Percentiles rank a stretch among this genome's conserved stretches.
Conservation (phyloP, 2,113 vertebrate genomes). For the Odontesthes bonariensis region DNA sequence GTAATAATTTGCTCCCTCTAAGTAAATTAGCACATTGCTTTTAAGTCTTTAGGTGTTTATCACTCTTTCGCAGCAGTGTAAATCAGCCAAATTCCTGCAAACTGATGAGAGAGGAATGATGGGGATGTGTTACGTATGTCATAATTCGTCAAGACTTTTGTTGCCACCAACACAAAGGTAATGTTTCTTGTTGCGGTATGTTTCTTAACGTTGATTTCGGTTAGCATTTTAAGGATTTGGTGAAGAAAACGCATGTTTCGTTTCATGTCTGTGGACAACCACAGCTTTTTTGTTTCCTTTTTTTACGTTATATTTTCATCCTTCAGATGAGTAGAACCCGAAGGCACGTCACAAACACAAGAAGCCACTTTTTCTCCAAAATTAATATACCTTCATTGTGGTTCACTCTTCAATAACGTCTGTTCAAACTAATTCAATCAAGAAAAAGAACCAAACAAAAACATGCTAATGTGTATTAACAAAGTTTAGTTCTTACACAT, state of each 20-base stretch:
- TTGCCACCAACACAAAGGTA: neutral
- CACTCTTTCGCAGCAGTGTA: conserved; percentile 30
- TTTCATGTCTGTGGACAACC: conserved; percentile 5
- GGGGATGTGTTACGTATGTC: conserved; percentile 5
- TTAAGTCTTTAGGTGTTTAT: conserved; percentile 61
- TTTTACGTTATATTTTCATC: conserved; percentile 6
- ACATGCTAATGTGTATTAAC: conserved; percentile 74
- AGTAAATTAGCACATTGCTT: conserved; percentile 54
- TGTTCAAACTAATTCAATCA: conserved; percentile 73
- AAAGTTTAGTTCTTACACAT: conserved; percentile 81
- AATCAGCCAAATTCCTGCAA: conserved; percentile 37
- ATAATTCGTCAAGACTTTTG: conserved; percentile 1
- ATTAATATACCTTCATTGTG: conserved; percentile 44
- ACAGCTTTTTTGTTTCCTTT: no score
- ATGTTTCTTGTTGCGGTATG: neutral
- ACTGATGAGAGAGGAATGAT: conserved; percentile 21
- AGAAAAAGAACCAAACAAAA: conserved; percentile 71
- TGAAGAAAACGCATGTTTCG: neutral
- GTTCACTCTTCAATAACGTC: conserved; percentile 50
- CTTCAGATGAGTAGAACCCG: conserved; percentile 39
- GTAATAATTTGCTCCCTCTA: conserved; percentile 65
- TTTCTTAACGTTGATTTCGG: neutral
- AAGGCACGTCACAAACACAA: conserved; percentile 43
- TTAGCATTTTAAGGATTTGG: conserved; percentile 27
- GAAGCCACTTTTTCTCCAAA: conserved; percentile 35